These are phyloP conservation scores for Biston stratarius DNA, from an alignment of 2,888 invertebrate species.

Conservation along the genomic window DNA sequence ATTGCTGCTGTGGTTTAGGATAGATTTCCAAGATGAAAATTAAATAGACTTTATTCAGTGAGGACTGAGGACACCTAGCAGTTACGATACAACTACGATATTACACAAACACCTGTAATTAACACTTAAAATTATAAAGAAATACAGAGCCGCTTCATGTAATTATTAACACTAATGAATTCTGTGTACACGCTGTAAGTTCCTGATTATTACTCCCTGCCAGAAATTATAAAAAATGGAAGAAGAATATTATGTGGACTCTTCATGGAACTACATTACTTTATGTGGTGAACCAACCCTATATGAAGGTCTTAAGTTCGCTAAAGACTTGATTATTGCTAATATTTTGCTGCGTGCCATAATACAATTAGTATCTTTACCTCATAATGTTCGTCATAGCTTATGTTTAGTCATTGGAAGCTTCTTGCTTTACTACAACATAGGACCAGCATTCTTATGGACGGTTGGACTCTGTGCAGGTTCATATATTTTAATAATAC, in stretches of 20 bases:
- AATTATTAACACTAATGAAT: too few relatives aligned
- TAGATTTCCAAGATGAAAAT: too few relatives aligned
- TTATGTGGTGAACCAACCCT: constrained; percentile 81
- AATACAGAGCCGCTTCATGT: too few relatives aligned
- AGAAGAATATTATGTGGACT: constrained; percentile 73
- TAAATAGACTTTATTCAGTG: too few relatives aligned
- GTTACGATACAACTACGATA: too few relatives aligned
- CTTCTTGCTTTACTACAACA: constrained; percentile 74
- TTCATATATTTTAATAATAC: constrained; percentile 71
- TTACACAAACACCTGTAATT: too few relatives aligned
- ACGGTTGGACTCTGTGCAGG: constrained; percentile 73
- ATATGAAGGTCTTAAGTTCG: constrained; percentile 79
- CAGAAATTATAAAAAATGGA: constrained; percentile 60
- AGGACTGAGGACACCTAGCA: too few relatives aligned
- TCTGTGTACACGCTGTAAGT: constrained; percentile 2
- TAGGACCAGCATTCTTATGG: constrained; percentile 77
- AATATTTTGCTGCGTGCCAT: constrained; percentile 72
- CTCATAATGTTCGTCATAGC: constrained; percentile 78
- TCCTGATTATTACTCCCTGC: neutral
- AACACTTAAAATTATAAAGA: neutral
- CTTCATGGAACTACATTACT: constrained; percentile 71
- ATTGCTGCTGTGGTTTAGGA: too few relatives aligned
- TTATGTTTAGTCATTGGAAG: constrained; percentile 75
- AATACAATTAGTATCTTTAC: constrained; percentile 73
- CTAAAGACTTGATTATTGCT: constrained; percentile 80